Base-by-base conservation (phyloP, 2,113 vertebrate genomes). In the Aleadryas rufinucha region DNA sequence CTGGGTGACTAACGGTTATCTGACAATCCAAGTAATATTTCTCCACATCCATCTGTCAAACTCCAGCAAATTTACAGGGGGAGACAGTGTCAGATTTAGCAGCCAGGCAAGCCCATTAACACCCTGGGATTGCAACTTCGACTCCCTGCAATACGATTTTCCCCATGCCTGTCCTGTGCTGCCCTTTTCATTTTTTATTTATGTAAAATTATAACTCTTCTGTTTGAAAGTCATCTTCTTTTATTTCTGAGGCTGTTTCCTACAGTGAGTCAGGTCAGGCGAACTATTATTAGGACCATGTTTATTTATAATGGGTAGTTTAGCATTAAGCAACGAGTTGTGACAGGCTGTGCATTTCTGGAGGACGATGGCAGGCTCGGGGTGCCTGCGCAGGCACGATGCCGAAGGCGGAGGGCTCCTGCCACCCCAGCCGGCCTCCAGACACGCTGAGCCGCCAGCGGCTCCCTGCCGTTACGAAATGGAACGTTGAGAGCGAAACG, bases 251-350 rank as follows among this genome's bases (percentile, higher is more conserved):
- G 91, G 90, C 90, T 53, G 64, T 90, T 95, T 92, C 83, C 81
- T 91, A 44, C 90, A 96, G 90, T 77, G 90, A 97, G 94, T 93
- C 95, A 95, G 92, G 90, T 95, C 95, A 95, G 94, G 95, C 89
- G 50, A 82, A 89, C 97, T 97, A 97, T 97, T 97, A 96, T 97
- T 97, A 97, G 96, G 94, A 96, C 64, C 69, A 94, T 96, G 96
- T 96, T 97, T 97, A 97, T 97, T 97, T 96, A 97, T 97, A 97
- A 97, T 45, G 75, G 95, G 89, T 93, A 93, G 89, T 94, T 96
- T 92, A 97, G 88, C 94, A 88, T 90, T 90, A 78, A 92, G 95
- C 87, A 97, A 96, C 41, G 72, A 66, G 76, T 79, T 84, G 90
- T 96, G 90, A 96, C 96, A 96, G 94, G 92, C 92, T 54, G 76